Percentiles rank a stretch among this genome's conserved stretches.
phyloP scores from a whole-genome alignment of 2,113 vertebrate genomes.

The Tetrao urogallus region DNA sequence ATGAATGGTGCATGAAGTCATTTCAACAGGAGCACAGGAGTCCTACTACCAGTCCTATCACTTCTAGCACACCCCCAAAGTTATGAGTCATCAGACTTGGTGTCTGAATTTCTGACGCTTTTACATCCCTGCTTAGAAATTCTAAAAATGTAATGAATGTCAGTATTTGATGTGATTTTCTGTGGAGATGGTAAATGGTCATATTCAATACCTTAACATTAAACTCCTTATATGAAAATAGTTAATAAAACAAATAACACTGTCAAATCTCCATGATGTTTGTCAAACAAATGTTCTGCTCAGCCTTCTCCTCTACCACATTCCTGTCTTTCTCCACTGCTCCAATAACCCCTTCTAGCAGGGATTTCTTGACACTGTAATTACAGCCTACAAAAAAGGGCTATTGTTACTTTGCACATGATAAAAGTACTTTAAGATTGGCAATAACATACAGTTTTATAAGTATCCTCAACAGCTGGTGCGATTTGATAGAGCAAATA shows the following conservation, averaged over 20 bases:
- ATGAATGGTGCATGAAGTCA: rapidly evolving
- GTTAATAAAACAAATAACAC: background rate
- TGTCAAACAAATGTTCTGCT: background rate
- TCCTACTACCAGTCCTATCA: background rate
- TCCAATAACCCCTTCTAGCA: background rate
- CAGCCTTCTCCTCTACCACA: background rate
- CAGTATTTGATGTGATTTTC: background rate
- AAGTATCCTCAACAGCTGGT: background rate
- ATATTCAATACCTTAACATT: background rate
- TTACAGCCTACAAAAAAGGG: background rate
- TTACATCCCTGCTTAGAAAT: background rate
- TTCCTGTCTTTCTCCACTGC: background rate
- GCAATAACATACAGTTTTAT: background rate
- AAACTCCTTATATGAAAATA: background rate
- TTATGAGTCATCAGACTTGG: background rate
- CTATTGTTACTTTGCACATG: background rate
- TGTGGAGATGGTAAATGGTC: background rate
- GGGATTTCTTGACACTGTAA: background rate
- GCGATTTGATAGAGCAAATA: slow-evolving; percentile 31
- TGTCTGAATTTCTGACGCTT: background rate
- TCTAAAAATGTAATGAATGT: background rate
- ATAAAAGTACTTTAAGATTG: slow-evolving; percentile 34
- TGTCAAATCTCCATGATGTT: background rate
- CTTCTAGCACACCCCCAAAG: background rate
- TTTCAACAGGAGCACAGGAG: background rate